Evolutionary conservation across 2,797 vertebrate genomes (phyloP).

Genomic region (Malurus leucopterus): DNA sequence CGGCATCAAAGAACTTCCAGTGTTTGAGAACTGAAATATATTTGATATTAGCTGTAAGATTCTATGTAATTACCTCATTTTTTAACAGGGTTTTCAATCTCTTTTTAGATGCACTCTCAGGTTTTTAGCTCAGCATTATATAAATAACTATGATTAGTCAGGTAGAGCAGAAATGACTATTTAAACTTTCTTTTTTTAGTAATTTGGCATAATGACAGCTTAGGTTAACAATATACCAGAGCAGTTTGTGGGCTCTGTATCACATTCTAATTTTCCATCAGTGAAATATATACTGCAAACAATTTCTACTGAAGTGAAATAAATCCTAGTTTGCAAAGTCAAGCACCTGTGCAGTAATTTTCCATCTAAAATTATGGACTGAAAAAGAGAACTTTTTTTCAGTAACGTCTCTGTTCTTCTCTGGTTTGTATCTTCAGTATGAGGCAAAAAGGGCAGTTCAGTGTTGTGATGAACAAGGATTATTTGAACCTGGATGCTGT

Average conservation of each 20-base stretch:
- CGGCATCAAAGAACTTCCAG: background rate
- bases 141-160: slow-evolving; percentile 48
- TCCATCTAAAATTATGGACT: slow-evolving; percentile 28
- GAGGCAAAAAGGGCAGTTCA: slow-evolving; percentile 20
- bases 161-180: slow-evolving; percentile 2
- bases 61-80: slow-evolving; percentile 29
- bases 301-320: slow-evolving; percentile 26
- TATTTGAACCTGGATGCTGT: slow-evolving; percentile 21
- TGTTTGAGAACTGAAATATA: background rate
- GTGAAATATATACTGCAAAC: slow-evolving; percentile 32
- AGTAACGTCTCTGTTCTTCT: slow-evolving; percentile 7
- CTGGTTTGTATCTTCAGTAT: slow-evolving; percentile 29
- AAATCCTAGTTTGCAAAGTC: slow-evolving; percentile 20
- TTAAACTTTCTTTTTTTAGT: slow-evolving; percentile 24
- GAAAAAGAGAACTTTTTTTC: slow-evolving; percentile 37
- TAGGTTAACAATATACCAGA: slow-evolving; percentile 32
- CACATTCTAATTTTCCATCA: slow-evolving; percentile 34
- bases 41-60: slow-evolving; percentile 30
- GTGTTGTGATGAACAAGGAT: background rate
- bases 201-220: slow-evolving; percentile 29
- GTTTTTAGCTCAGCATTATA: slow-evolving; percentile 31
- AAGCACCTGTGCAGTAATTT: slow-evolving; percentile 52
- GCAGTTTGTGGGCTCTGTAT: background rate
- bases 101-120: slow-evolving; percentile 11
- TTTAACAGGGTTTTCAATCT: slow-evolving; percentile 10